Evolutionary conservation across 2,113 vertebrate species (phyloP).

Genomic region (Petaurus breviceps): DNA sequence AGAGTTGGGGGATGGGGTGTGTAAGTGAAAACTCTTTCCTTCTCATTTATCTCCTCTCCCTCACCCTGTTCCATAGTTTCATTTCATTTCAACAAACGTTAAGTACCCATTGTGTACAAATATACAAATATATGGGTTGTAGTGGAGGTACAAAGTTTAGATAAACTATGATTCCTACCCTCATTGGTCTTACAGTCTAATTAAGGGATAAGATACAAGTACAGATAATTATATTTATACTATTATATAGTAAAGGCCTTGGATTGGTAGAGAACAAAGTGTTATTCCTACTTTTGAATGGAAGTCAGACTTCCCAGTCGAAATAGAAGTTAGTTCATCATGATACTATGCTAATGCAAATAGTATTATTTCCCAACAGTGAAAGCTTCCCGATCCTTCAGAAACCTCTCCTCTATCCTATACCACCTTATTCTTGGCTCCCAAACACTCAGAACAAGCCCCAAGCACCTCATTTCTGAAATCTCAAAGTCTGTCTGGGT

Average conservation of each 20-base stretch:
- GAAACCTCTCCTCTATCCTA: background rate
- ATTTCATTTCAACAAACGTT: no score
- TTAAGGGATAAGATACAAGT: no score
- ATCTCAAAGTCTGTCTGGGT: background rate
- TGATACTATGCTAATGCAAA: background rate
- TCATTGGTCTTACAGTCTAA: no score
- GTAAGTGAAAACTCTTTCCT: no score
- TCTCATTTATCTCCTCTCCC: no score
- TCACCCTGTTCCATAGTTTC: no score
- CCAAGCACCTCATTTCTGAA: background rate
- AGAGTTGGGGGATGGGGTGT: no score
- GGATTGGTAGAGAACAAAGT: background rate
- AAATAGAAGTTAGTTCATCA: background rate
- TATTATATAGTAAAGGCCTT: background rate
- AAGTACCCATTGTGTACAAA: no score
- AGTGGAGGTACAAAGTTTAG: no score
- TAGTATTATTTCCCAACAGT: background rate
- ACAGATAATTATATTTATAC: no score
- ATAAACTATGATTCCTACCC: no score
- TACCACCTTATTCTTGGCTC: background rate
- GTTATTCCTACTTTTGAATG: background rate
- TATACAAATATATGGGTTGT: no score
- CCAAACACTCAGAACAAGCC: background rate
- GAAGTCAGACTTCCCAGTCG: background rate
- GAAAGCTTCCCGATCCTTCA: background rate